These are phyloP conservation scores for Diachasma alloeum DNA, from an alignment of 1,140 invertebrate genomes.

Conservation along the genomic window DNA sequence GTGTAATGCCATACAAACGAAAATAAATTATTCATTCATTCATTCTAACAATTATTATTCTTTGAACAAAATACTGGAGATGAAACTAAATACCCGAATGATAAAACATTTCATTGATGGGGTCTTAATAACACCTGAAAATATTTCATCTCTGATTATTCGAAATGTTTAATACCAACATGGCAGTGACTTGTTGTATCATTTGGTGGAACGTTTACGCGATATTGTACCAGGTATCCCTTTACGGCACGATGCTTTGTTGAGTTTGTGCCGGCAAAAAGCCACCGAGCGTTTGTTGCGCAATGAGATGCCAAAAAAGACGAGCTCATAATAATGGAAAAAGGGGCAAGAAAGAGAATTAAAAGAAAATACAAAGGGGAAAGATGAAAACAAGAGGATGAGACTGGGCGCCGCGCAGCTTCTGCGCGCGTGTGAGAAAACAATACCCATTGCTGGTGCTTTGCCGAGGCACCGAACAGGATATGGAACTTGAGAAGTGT, in stretches of 20 bases:
- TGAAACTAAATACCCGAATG: neutral
- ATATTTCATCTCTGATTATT: neutral
- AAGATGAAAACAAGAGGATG: neutral
- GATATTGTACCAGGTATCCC: neutral
- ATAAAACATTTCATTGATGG: neutral
- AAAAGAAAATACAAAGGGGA: neutral
- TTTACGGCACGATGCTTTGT: neutral
- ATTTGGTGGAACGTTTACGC: conserved; percentile 1
- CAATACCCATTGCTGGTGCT: conserved; percentile 11
- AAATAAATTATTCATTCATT: no score
- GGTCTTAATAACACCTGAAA: neutral
- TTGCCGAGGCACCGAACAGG: conserved; percentile 46
- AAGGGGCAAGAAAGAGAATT: neutral
- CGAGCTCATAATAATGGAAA: neutral
- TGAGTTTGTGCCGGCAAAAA: neutral
- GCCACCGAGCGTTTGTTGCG: neutral
- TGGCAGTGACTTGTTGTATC: neutral
- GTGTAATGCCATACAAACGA: no score
- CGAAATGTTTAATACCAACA: neutral
- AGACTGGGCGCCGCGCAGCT: neutral
- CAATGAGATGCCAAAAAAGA: neutral
- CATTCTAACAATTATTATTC: neutral
- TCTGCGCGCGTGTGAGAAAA: conserved; percentile 17
- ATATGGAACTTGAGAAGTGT: conserved; percentile 61
- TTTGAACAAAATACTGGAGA: neutral